Conservation (phyloP, 1,140 invertebrate species). For the Papilio xuthus region DNA sequence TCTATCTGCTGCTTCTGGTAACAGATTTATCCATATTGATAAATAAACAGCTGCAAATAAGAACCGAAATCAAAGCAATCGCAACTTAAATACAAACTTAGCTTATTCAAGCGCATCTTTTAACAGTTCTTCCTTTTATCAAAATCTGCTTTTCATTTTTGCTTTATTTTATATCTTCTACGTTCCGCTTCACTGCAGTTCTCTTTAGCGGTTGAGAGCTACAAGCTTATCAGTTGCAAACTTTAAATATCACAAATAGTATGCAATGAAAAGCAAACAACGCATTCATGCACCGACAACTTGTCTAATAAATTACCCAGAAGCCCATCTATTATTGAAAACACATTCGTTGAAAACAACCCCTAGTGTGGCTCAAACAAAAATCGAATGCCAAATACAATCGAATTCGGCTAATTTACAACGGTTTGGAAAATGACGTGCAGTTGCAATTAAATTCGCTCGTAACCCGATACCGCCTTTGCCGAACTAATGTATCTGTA, state of each 20-base stretch:
- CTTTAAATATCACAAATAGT: slow-evolving; percentile 8
- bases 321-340: not conserved
- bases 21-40: too few relatives aligned
- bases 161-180: not conserved
- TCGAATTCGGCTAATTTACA: slow-evolving; percentile 21
- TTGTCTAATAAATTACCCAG: slow-evolving; percentile 12
- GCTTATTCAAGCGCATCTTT: not conserved
- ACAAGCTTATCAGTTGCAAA: not conserved
- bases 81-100: too few relatives aligned
- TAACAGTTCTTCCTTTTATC: not conserved
- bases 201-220: not conserved
- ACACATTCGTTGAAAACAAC: slow-evolving; percentile 3
- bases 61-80: too few relatives aligned
- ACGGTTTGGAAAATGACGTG: slow-evolving; percentile 6
- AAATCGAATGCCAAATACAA: slow-evolving; percentile 18
- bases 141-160: not conserved
- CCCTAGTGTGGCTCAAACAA: not conserved
- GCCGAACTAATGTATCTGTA: not conserved
- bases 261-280: not conserved
- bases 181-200: not conserved
- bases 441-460: slow-evolving; percentile 11
- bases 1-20: too few relatives aligned
- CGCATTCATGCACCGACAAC: not conserved
- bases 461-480: not conserved
- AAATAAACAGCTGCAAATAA: too few relatives aligned